A percentile compares a stretch with the other conserved stretches of the same genome.
phyloP scores from a whole-genome alignment of 30 jellyfish, hydroid and myxozoan genomes.

The Mastigias papua region DNA sequence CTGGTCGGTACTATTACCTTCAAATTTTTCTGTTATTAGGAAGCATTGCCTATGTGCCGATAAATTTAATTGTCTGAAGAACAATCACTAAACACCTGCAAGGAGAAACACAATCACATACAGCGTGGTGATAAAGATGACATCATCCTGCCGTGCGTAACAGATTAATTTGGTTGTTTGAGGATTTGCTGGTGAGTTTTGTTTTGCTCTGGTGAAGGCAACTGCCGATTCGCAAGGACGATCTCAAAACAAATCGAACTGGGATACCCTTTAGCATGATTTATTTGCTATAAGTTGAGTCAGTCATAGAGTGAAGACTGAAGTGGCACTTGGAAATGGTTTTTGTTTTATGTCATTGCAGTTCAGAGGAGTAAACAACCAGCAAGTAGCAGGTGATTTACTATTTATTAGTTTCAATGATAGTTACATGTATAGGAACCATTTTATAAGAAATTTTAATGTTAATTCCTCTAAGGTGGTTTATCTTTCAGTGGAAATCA shows the following conservation, averaged over 20 bases:
- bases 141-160: slow-evolving; percentile 38
- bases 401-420: background rate
- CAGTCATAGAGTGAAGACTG: background rate
- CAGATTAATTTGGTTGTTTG: slow-evolving; percentile 24
- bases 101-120: background rate
- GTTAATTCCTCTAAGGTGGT: background rate
- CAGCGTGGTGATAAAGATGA: slow-evolving; percentile 30
- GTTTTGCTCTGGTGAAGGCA: background rate
- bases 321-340: background rate
- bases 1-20: background rate
- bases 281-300: background rate
- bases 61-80: slow-evolving; percentile 6
- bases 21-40: background rate
- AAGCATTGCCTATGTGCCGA: background rate
- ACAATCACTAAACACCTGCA: slow-evolving; percentile 58
- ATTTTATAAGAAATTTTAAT: background rate
- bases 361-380: background rate
- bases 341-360: background rate
- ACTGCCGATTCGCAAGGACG: background rate
- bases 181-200: background rate
- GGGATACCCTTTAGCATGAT: background rate
- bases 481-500: background rate
- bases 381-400: slow-evolving; percentile 6
- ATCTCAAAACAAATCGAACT: background rate
- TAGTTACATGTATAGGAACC: background rate